phyloP scores from a whole-genome alignment of 1,140 invertebrate species.

The Hydropsyche tenuis region DNA sequence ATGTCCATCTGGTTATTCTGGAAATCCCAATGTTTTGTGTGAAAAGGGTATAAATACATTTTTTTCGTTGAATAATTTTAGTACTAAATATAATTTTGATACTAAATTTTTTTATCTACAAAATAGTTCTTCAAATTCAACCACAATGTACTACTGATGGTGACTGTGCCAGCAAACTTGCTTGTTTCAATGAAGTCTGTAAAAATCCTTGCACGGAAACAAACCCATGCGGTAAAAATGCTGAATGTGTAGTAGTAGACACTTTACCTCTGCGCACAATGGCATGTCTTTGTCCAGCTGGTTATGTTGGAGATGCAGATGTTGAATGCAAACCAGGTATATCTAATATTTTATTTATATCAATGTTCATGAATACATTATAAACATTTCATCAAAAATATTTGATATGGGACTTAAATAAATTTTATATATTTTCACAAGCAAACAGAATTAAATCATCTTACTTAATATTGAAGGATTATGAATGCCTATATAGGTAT shows the following conservation, averaged over 20 bases:
- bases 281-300: constrained; percentile 82
- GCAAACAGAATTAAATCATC: neutral
- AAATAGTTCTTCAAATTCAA: constrained; percentile 45
- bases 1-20: constrained; percentile 82
- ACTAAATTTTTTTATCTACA: constrained; percentile 6
- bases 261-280: constrained; percentile 86
- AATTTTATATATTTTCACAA: too few relatives aligned
- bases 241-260: constrained; percentile 81
- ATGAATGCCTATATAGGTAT: constrained; percentile 16
- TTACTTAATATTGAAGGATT: neutral
- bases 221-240: constrained; percentile 80
- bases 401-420: too few relatives aligned
- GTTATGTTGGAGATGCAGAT: constrained; percentile 83
- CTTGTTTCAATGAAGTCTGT: constrained; percentile 82
- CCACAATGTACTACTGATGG: constrained; percentile 80
- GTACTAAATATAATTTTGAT: too few relatives aligned
- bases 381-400: too few relatives aligned
- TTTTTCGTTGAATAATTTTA: neutral
- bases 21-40: constrained; percentile 77
- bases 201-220: constrained; percentile 81
- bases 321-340: constrained; percentile 80
- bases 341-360: constrained; percentile 33
- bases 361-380: too few relatives aligned
- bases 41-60: constrained; percentile 60
- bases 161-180: constrained; percentile 83